Conservation (phyloP, 35 echinoderm and acorn worm genomes). For the Apostichopus parvimensis region DNA sequence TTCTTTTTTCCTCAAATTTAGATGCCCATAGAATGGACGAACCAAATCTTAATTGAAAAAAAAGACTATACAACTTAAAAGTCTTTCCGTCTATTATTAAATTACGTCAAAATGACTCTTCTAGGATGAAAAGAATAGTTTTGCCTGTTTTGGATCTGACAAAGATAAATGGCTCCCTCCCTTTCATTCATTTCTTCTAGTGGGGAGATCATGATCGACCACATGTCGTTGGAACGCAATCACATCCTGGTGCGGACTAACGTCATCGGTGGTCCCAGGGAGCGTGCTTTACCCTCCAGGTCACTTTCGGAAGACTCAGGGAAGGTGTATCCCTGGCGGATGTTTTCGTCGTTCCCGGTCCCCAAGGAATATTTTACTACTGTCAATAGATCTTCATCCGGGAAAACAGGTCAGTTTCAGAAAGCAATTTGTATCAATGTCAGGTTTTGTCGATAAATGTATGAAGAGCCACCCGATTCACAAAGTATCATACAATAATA, state of each 20-base stretch:
- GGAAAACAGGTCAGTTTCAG: slow-evolving; percentile 68
- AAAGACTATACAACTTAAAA: too few species aligned
- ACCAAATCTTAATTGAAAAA: neutral
- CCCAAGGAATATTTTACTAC: slow-evolving; percentile 75
- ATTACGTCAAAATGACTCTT: too few species aligned
- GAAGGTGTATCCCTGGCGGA: slow-evolving; percentile 69
- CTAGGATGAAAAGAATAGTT: too few species aligned
- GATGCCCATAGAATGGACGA: too few species aligned
- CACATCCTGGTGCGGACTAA: slow-evolving; percentile 85
- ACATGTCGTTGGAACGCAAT: slow-evolving; percentile 82
- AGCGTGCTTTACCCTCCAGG: slow-evolving; percentile 60
- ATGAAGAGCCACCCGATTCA: too few species aligned
- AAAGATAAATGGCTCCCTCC: neutral
- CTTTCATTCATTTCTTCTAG: neutral
- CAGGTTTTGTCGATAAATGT: too few species aligned
- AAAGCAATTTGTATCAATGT: too few species aligned
- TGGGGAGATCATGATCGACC: slow-evolving; percentile 77
- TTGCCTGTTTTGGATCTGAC: neutral
- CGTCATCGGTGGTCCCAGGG: slow-evolving; percentile 86
- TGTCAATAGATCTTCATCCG: slow-evolving; percentile 52
- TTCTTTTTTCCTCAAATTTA: too few species aligned
- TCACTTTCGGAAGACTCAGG: slow-evolving; percentile 41
- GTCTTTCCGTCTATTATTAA: too few species aligned
- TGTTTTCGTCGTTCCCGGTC: slow-evolving; percentile 79
- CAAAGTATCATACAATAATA: too few species aligned